These are phyloP conservation scores for Crax fasciolata DNA, from an alignment of 2,797 vertebrate genomes.

Conservation along the genomic window DNA sequence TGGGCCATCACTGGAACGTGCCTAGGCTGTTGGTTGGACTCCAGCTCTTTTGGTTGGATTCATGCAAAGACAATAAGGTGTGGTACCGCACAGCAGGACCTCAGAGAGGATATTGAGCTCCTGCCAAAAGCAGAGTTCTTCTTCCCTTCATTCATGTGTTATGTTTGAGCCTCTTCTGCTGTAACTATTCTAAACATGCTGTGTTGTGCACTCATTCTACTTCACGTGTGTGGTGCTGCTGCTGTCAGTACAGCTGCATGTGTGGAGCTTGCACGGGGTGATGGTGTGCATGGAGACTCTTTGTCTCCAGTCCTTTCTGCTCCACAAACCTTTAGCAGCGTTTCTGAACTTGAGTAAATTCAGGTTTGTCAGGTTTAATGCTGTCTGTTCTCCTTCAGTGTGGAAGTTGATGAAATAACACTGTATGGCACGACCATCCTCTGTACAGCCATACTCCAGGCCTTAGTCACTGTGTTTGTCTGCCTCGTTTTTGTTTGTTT, in stretches of 20 bases:
- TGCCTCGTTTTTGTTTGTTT: slow-evolving; percentile 57
- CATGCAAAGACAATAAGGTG: slow-evolving; percentile 19
- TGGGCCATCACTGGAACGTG: neutral
- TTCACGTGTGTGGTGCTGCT: accelerated
- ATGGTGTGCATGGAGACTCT: neutral
- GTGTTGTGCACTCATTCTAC: accelerated
- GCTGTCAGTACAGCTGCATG: neutral
- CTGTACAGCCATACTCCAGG: neutral
- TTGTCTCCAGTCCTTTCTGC: neutral
- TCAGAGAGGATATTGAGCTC: slow-evolving; percentile 43
- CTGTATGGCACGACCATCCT: neutral
- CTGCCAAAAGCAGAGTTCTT: neutral
- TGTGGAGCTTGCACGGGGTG: accelerated
- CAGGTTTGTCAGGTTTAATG: slow-evolving; percentile 63
- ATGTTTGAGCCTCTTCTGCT: neutral
- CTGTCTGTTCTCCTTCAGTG: neutral
- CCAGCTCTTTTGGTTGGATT: neutral
- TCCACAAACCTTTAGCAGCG: neutral
- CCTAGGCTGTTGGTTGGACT: neutral
- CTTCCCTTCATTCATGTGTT: neutral
- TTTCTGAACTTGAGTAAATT: slow-evolving; percentile 44
- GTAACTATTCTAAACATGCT: neutral
- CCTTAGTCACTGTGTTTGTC: slow-evolving; percentile 54
- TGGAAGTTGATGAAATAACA: neutral
- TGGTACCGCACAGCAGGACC: slow-evolving; percentile 2